These are phyloP conservation scores for Pachydiplax longipennis DNA, from an alignment of 2,888 invertebrate genomes.

Conservation along the genomic window DNA sequence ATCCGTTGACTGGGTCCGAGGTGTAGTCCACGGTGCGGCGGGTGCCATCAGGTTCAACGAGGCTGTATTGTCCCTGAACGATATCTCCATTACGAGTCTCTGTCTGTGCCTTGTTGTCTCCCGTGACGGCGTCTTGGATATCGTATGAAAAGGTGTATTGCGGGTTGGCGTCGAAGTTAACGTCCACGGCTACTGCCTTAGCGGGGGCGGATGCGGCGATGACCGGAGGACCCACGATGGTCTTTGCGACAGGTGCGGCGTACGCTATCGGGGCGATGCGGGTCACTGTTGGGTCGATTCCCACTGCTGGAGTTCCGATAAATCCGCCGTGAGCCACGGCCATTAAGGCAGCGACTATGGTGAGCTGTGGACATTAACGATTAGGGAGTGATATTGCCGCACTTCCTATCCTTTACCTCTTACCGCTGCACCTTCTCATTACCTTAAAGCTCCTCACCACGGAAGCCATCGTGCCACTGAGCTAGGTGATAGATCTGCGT, in stretches of 20 bases:
- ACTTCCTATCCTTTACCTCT: neutral
- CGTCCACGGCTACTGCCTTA: slow-evolving; percentile 45
- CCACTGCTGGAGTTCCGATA: neutral
- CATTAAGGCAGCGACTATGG: slow-evolving; percentile 5
- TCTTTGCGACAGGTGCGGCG: slow-evolving; percentile 46
- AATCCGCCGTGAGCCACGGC: neutral
- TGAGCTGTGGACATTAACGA: neutral
- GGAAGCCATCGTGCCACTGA: slow-evolving; percentile 7
- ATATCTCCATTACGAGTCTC: slow-evolving; percentile 48
- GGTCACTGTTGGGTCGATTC: slow-evolving; percentile 18
- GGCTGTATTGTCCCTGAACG: slow-evolving; percentile 31
- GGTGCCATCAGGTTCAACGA: slow-evolving; percentile 38
- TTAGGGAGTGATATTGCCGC: neutral
- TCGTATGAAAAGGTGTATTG: slow-evolving; percentile 48
- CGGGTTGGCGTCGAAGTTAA: slow-evolving; percentile 50
- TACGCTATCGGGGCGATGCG: neutral
- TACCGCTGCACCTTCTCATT: neutral
- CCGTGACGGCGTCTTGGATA: slow-evolving; percentile 46
- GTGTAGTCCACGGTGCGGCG: slow-evolving; percentile 45
- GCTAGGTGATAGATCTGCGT: slow-evolving; percentile 8
- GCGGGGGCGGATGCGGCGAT: slow-evolving; percentile 44
- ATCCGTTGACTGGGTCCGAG: slow-evolving; percentile 45
- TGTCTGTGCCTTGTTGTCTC: slow-evolving; percentile 48
- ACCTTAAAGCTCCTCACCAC: neutral
- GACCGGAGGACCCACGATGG: slow-evolving; percentile 35